Percentiles rank a stretch among this genome's conserved stretches.
These are phyloP conservation scores for Oncorhynchus clarkii DNA, from an alignment of 2,113 vertebrate genomes.

Conservation along the genomic window DNA sequence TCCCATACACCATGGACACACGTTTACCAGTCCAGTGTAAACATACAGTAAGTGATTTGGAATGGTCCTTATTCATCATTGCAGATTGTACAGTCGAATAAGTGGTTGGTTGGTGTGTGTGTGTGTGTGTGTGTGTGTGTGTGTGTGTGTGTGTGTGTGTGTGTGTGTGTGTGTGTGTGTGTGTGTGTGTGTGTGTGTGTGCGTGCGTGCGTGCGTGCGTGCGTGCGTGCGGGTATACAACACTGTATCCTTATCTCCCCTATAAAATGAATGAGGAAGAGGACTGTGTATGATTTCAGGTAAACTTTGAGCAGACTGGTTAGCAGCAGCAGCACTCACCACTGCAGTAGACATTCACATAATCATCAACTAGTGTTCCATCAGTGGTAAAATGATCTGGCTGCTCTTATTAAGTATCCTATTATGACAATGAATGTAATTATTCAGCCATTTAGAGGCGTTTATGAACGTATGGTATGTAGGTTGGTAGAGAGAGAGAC, in stretches of 20 bases:
- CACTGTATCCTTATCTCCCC: too few species aligned
- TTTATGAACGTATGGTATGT: background rate
- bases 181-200: too few species aligned
- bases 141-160: too few species aligned
- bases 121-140: too few species aligned
- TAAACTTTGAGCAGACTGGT: conserved; percentile 4
- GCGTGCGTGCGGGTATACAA: too few species aligned
- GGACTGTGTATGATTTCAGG: background rate
- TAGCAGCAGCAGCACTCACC: background rate
- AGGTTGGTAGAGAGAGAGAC: too few species aligned
- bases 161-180: too few species aligned
- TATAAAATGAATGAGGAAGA: background rate
- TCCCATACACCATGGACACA: conserved; percentile 23
- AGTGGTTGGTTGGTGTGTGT: background rate
- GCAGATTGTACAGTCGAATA: conserved; percentile 14
- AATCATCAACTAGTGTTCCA: background rate
- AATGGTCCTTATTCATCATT: conserved; percentile 39
- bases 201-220: too few species aligned
- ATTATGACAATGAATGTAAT: background rate
- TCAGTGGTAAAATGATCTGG: background rate
- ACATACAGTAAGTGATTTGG: conserved; percentile 15
- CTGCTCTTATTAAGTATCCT: background rate
- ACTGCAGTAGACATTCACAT: background rate
- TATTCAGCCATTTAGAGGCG: background rate
- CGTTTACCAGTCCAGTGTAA: background rate